These are phyloP conservation scores for Carollia perspicillata DNA, from an alignment of 2,113 vertebrate species.

Conservation along the genomic window DNA sequence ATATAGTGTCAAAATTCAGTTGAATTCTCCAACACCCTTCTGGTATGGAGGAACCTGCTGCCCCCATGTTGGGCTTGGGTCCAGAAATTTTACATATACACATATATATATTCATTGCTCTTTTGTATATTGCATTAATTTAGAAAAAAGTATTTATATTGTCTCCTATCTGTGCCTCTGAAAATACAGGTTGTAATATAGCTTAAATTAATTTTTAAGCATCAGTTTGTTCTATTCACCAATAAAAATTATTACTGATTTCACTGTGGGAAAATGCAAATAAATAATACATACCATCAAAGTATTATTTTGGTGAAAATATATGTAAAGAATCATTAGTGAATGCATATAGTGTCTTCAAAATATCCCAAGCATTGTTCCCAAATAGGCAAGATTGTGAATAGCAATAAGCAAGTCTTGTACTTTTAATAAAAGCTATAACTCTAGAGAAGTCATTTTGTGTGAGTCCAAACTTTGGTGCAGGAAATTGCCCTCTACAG, in stretches of 20 bases:
- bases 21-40: background rate
- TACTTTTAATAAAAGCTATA: background rate
- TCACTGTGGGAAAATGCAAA: background rate
- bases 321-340: background rate
- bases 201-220: background rate
- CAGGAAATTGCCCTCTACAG: background rate
- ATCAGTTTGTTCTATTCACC: background rate
- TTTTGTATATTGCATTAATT: background rate
- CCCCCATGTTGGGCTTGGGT: background rate
- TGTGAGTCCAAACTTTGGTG: background rate
- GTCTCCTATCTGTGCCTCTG: background rate
- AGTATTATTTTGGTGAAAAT: slow-evolving; percentile 18
- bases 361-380: background rate
- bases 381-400: background rate
- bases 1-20: background rate
- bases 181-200: background rate
- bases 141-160: background rate
- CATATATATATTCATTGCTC: background rate
- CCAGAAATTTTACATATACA: background rate
- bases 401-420: background rate
- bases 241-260: background rate
- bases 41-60: background rate
- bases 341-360: background rate
- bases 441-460: background rate
- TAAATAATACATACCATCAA: background rate